These are phyloP conservation scores for Trichonephila clavata DNA, from an alignment of 1,140 invertebrate genomes.

Conservation along the genomic window DNA sequence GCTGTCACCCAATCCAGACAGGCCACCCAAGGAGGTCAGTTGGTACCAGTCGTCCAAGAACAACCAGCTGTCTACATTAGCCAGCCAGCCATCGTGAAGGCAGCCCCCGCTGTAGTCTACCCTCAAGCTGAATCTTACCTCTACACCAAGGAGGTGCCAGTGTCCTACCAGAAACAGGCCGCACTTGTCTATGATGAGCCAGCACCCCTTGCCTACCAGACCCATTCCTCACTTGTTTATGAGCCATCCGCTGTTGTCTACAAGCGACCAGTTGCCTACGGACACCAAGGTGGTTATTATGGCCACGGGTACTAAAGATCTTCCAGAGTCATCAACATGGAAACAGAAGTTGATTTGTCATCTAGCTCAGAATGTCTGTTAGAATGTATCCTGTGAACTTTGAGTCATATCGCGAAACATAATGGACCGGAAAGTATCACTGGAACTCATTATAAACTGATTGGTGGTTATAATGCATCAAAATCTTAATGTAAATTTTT, in stretches of 20 bases:
- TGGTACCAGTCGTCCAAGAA: constrained; percentile 80
- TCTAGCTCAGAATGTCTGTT: neutral
- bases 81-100: constrained; percentile 3
- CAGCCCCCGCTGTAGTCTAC: constrained; percentile 21
- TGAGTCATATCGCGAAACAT: too few species aligned
- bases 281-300: neutral
- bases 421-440: too few species aligned
- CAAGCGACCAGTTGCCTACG: constrained; percentile 64
- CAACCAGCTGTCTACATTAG: constrained; percentile 35
- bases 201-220: constrained; percentile 36
- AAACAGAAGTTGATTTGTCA: constrained; percentile 16
- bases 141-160: neutral
- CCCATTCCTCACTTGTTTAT: constrained; percentile 10
- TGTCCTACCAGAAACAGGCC: constrained; percentile 50
- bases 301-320: constrained; percentile 49
- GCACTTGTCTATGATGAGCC: constrained; percentile 33
- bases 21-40: constrained; percentile 61
- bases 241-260: constrained; percentile 54
- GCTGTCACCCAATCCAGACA: constrained; percentile 66
- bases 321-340: neutral
- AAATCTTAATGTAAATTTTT: too few species aligned
- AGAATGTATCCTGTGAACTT: too few species aligned
- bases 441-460: too few species aligned
- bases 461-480: too few species aligned
- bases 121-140: constrained; percentile 10